Evolutionary conservation across 1,140 invertebrate species (phyloP).

Genomic region (Hormaphis cornu): DNA sequence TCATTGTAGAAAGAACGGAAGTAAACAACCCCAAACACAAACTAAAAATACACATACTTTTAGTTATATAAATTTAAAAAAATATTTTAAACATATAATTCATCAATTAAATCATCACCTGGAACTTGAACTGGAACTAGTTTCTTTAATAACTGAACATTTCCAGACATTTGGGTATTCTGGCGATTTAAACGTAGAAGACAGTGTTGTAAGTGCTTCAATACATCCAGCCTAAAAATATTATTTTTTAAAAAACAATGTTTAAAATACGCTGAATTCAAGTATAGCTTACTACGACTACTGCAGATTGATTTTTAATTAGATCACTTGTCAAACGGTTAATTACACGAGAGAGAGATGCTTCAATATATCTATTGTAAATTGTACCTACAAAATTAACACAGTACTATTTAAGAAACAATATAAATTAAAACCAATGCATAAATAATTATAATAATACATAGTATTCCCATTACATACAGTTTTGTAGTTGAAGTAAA

Average conservation of each 20-base stretch:
- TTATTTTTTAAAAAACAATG: not conserved
- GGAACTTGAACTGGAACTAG: constrained; percentile 6
- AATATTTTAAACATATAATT: not conserved
- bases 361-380: not conserved
- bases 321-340: constrained; percentile 41
- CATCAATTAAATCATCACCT: constrained; percentile 13
- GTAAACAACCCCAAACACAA: constrained; percentile 24
- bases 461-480: constrained; percentile 1
- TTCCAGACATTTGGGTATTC: constrained; percentile 18
- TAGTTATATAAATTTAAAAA: not conserved
- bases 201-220: constrained; percentile 11
- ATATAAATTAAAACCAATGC: not conserved
- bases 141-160: not conserved
- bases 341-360: not conserved
- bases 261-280: not conserved
- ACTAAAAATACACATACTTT: constrained; percentile 26
- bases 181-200: constrained; percentile 16
- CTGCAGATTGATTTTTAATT: constrained; percentile 47
- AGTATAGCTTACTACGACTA: not conserved
- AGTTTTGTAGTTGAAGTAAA: constrained; percentile 21
- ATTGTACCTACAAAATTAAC: not conserved
- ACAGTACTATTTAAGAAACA: not conserved
- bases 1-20: constrained; percentile 13
- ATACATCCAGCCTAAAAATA: constrained; percentile 33
- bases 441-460: not conserved